These are phyloP conservation scores for Petrocephalus schoutedeni DNA, from an alignment of 2,797 vertebrate species.

Conservation along the genomic window DNA sequence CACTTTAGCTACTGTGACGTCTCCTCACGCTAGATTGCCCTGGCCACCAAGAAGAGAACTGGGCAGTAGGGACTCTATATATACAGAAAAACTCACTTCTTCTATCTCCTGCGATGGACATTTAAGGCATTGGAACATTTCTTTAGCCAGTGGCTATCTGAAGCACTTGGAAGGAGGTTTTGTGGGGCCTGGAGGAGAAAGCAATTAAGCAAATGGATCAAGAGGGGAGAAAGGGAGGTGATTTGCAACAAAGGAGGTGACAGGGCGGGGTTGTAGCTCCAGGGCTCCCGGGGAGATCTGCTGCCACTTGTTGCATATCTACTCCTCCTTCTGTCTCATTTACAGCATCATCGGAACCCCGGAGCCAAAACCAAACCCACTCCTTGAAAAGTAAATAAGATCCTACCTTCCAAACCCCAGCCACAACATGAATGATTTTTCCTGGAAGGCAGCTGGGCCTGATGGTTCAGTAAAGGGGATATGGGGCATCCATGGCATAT, in stretches of 20 bases:
- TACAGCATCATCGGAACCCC: background rate
- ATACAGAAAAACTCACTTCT: background rate
- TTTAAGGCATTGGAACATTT: background rate
- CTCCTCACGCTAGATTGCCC: background rate
- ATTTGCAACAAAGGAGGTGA: background rate
- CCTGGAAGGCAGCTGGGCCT: background rate
- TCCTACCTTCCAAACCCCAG: background rate
- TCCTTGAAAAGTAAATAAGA: background rate
- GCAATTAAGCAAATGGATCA: background rate
- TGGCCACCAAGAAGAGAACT: background rate
- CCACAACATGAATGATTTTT: background rate
- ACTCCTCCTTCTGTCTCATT: background rate
- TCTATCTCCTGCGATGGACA: background rate
- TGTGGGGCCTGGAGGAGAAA: background rate
- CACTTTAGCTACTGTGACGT: background rate
- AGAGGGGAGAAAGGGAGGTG: background rate
- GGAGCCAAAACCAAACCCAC: background rate
- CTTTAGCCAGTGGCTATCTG: background rate
- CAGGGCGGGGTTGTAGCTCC: background rate
- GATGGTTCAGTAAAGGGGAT: background rate
- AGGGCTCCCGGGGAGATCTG: background rate
- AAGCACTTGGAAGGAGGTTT: background rate
- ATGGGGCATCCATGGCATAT: background rate
- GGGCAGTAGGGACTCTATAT: background rate
- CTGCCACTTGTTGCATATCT: constrained; percentile 1